Percentiles rank a stretch among this genome's conserved stretches.
phyloP scores from a whole-genome alignment of 2,888 invertebrate species.

The Agriotes lineatus region DNA sequence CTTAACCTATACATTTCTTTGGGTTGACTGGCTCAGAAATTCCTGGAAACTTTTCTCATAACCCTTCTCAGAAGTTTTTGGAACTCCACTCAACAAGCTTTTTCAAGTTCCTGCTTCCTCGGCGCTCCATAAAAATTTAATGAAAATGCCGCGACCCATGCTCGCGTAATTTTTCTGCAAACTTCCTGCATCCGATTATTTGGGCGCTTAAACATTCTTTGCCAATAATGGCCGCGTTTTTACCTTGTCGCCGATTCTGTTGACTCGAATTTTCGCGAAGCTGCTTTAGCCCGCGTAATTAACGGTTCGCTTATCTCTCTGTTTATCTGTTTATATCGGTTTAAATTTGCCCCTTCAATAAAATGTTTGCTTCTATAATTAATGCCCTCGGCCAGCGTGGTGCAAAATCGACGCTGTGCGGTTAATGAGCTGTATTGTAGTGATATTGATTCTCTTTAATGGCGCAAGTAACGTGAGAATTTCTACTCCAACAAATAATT shows the following conservation, averaged over 20 bases:
- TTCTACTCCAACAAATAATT: slow-evolving; percentile 41
- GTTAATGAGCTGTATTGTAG: slow-evolving; percentile 43
- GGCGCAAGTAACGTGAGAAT: slow-evolving; percentile 36
- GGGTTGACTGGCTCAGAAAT: background rate
- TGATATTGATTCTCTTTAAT: slow-evolving; percentile 42
- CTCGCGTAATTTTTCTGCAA: background rate
- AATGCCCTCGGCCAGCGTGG: slow-evolving; percentile 13
- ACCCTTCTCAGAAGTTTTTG: slow-evolving; percentile 22
- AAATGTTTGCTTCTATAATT: slow-evolving; percentile 32
- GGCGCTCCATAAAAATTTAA: slow-evolving; percentile 5
- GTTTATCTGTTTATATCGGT: slow-evolving; percentile 5
- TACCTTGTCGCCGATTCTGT: too few species aligned
- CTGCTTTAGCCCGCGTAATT: too few species aligned
- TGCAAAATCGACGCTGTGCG: slow-evolving; percentile 24
- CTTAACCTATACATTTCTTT: slow-evolving; percentile 7
- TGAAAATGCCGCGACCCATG: slow-evolving; percentile 1
- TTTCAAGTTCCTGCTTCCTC: background rate
- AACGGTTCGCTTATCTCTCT: background rate
- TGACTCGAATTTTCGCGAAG: too few species aligned
- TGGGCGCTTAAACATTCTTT: too few species aligned
- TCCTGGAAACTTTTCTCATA: slow-evolving; percentile 26
- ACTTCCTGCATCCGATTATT: background rate
- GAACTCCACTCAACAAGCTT: background rate
- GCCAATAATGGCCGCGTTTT: too few species aligned
- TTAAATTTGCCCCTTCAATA: slow-evolving; percentile 17